Base-by-base conservation (phyloP, 1,140 invertebrate species). In the Drosophila punjabiensis region DNA sequence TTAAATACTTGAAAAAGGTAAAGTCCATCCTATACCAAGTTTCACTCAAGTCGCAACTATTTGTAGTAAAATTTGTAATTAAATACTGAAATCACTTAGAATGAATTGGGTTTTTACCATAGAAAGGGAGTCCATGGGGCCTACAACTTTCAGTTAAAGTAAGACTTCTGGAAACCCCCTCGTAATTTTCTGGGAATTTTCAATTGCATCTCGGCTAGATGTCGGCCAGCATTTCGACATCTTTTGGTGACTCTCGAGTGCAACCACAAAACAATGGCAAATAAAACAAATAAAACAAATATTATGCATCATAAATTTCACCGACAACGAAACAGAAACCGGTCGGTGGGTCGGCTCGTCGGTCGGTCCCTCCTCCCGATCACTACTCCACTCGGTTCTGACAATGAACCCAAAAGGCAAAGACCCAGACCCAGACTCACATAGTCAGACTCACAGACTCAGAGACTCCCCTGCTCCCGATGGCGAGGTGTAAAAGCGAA, bases 221-320 rank as follows among this genome's bases (percentile, higher is more conserved):
- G 24, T 56, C 3, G 7, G 0, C 18, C 0, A 16, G 7, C 30
- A 30, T 53, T 76, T 60, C 24, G 24, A 52, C 30, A 71, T 55
- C 20, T 35, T 35, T 11, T 5, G 48, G 47, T 6, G 14, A 30
- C 48, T 32, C 18, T 48, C 32, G 76, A 45, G 37, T 84, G 81
- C 80, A 82, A 50, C 58, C 4, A 52, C 24, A 85, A 52, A 13
- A 90, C 81, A 89, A 90, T 79, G 81, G 73, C 74, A 52, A 73
- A 78, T 81, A 85, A 83, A 76, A 63, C 67, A 48, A 70, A 76
- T 79, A 83, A 85, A 78, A 68, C 75, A 73, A 70, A 56, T 64
- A 76, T 85, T 76, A 89, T 85, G 85, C 85, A 67, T 82, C 86
- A 85, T 89, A 90, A 89, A 89, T 90, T 89, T 89, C 85, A 88